Conservation (phyloP, 53 echinoderm and acorn worm species). For the Echinarachnius parma region DNA sequence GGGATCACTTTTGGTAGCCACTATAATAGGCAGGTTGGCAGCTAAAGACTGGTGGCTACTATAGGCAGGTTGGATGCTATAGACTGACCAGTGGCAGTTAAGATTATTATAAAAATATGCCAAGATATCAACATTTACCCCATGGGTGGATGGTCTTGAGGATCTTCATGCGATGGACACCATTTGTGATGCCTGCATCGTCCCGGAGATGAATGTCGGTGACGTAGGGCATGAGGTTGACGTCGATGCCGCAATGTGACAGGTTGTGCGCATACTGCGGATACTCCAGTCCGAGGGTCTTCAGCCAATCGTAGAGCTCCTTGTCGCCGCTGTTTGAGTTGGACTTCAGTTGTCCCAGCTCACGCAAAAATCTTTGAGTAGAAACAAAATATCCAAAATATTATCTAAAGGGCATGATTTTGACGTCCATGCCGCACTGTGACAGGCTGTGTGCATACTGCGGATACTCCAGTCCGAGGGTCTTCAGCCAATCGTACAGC, state of each 20-base stretch:
- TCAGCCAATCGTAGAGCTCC: conserved; percentile 90
- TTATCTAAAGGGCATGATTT: conserved; percentile 72
- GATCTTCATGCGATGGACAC: conserved; percentile 96
- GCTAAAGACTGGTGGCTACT: too few relatives aligned
- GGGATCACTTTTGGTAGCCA: too few relatives aligned
- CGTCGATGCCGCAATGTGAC: conserved; percentile 90
- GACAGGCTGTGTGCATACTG: conserved; percentile 95
- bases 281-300: conserved; percentile 87
- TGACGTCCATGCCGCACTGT: conserved; percentile 90
- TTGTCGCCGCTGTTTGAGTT: conserved; percentile 89
- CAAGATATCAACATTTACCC: too few relatives aligned
- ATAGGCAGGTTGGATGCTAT: too few relatives aligned
- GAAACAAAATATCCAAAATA: too few relatives aligned
- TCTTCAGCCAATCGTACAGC: conserved; percentile 87
- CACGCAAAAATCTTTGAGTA: conserved; percentile 91
- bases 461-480: conserved; percentile 87
- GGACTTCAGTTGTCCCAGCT: conserved; percentile 75
- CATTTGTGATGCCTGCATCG: conserved; percentile 95
- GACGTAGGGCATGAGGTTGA: conserved; percentile 74
- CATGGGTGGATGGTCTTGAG: conserved; percentile 66
- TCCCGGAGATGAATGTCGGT: conserved; percentile 71
- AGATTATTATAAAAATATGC: too few relatives aligned
- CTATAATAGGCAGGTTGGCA: too few relatives aligned
- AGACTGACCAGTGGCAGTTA: too few relatives aligned
- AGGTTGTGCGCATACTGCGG: conserved; percentile 96